phyloP scores from a whole-genome alignment of 2,113 vertebrate species.

The Hippopotamus amphibius region DNA sequence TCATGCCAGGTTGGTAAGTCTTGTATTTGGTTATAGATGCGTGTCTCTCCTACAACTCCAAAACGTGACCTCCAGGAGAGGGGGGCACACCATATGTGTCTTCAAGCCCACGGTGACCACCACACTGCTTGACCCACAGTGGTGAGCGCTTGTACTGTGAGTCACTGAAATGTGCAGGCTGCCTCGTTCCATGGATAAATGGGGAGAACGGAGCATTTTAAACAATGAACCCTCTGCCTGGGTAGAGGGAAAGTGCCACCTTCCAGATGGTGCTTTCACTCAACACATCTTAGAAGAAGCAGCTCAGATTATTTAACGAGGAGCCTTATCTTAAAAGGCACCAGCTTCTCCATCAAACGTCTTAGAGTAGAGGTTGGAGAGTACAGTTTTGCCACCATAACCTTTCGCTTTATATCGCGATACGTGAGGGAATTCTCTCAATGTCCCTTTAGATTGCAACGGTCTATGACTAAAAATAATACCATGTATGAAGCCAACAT shows the following conservation, averaged over 20 bases:
- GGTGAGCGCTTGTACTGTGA: rapidly evolving
- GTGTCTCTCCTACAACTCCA: neutral
- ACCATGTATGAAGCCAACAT: neutral
- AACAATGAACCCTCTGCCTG: neutral
- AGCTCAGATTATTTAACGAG: neutral
- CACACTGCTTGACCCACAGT: too few relatives aligned
- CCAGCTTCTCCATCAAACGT: neutral
- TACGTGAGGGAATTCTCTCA: neutral
- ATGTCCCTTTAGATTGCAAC: neutral
- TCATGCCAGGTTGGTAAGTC: neutral
- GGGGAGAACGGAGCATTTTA: too few relatives aligned
- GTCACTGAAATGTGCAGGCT: rapidly evolving
- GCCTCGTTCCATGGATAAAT: neutral
- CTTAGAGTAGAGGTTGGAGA: neutral
- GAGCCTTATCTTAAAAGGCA: neutral
- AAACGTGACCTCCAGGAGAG: neutral
- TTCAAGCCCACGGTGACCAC: neutral
- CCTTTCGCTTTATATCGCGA: neutral
- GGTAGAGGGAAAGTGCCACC: neutral
- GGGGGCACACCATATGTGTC: neutral
- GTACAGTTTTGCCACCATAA: too few relatives aligned
- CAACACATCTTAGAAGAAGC: neutral
- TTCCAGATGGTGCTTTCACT: neutral
- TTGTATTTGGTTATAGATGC: rapidly evolving
- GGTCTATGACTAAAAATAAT: neutral